phyloP scores from a whole-genome alignment of 2,888 invertebrate genomes.

The Dynastes tityus region DNA sequence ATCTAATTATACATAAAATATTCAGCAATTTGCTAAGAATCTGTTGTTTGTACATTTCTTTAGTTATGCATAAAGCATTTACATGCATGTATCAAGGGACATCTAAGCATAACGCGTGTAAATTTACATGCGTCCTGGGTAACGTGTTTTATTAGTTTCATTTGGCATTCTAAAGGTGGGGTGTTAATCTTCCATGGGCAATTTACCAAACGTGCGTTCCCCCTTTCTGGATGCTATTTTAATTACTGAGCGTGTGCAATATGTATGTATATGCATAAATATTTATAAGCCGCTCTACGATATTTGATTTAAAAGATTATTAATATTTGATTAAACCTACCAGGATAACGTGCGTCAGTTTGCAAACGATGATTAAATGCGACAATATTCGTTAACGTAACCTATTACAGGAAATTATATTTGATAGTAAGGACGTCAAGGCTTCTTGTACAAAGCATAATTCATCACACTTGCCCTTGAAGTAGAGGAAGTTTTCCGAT shows the following conservation, averaged over 20 bases:
- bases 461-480: no score
- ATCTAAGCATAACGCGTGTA: constrained; percentile 29
- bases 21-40: no score
- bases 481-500: background rate
- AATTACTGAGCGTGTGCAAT: constrained; percentile 19
- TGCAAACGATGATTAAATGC: background rate
- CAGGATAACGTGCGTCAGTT: background rate
- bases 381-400: background rate
- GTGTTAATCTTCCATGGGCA: constrained; percentile 37
- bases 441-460: no score
- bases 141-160: constrained; percentile 40
- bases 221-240: constrained; percentile 22
- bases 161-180: constrained; percentile 20
- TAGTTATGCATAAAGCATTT: constrained; percentile 26
- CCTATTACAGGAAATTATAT: no score
- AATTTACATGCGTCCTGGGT: constrained; percentile 30
- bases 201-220: constrained; percentile 22
- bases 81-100: constrained; percentile 31
- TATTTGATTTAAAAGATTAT: constrained; percentile 14
- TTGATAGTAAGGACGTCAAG: no score
- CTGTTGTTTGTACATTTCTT: constrained; percentile 9
- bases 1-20: no score
- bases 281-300: constrained; percentile 1
- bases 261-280: constrained; percentile 25
- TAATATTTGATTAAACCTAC: constrained; percentile 9